Conservation (phyloP, 2,113 vertebrate genomes). For the Aleadryas rufinucha region DNA sequence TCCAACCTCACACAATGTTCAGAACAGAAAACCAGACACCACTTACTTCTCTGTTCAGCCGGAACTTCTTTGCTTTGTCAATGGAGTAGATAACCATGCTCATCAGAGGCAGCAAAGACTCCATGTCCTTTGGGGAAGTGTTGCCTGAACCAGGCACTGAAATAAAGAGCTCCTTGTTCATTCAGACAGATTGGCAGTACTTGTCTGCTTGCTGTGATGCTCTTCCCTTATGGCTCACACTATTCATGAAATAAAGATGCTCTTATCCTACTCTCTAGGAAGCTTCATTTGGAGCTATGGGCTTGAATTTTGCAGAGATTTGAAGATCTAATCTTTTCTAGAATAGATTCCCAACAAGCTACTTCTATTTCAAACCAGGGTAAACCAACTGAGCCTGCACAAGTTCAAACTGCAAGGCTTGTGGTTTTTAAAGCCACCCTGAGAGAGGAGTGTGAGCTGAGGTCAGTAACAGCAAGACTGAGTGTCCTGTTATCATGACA, state of each 20-base stretch:
- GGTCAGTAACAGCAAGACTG: not conserved
- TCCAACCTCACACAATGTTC: not conserved
- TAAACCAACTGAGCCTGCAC: not conserved
- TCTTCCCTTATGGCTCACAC: not conserved
- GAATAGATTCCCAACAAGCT: not conserved
- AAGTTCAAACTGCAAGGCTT: not conserved
- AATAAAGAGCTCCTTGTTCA: slow-evolving; percentile 35
- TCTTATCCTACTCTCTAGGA: not conserved
- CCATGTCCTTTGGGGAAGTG: slow-evolving; percentile 99
- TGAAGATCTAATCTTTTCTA: not conserved
- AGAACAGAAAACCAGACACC: not conserved
- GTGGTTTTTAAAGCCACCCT: not conserved
- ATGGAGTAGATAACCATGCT: slow-evolving; percentile 99
- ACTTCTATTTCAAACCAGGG: not conserved
- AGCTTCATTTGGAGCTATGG: not conserved
- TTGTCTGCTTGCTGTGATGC: not conserved
- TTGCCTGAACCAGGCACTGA: slow-evolving; percentile 97
- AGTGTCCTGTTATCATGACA: not conserved
- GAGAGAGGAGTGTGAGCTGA: not conserved
- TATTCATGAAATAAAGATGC: not conserved
- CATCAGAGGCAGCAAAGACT: slow-evolving; percentile 92
- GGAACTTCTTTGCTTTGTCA: slow-evolving; percentile 97
- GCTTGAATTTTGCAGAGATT: not conserved
- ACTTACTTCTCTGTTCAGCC: slow-evolving; percentile 95
- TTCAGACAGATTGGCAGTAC: not conserved